Evolutionary conservation across 1,140 invertebrate genomes (phyloP), one percentile per base, ranked within the genome.

Genomic region (Hydropsyche tenuis): DNA sequence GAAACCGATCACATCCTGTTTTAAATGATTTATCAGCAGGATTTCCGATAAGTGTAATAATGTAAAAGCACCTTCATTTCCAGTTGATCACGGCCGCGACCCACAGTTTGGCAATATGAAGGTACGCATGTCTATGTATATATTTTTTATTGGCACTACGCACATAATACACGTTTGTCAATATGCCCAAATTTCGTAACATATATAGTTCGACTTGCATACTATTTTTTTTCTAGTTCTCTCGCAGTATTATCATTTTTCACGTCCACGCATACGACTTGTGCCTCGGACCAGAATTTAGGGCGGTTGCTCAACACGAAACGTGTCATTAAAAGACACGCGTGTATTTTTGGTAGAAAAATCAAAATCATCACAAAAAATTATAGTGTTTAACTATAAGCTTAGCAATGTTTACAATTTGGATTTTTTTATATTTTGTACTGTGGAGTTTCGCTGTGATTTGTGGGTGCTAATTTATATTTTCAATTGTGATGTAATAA

Each of bases 241-340:
- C 30, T 37, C 9, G 12, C 25, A 12, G 23, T 60, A 60, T 60
- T 68, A 48, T 68, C 42, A 68, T 68, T 46, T 68, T 65, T 65
- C 30, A 65, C 63, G 63, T 65, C 63, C 63, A 65, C 63, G 42
- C 42, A 65, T 43, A 4, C 25, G 37, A 30, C 25, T 12, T 3
- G 45, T 48, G n/a, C 56, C 23, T 60, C 12, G 11, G 18, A 1
- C 23, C 23, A 60, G 56, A 60, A 65, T 65, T 65, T 43, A 65
- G 63, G 42, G 65, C 65, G 65, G 27, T 68, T 45, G 20, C 23
- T 1, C 43, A 68, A 68, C 6, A 1, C 14, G 43, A 37, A 65
- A 18, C 63, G 63, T 65, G 63, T 65, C 63, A 65, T 65, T 65
- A 42, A 65, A 42, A 65, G 22, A 42, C 63, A 60, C 56, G 22